These are phyloP conservation scores for Piezodorus guildinii DNA, from an alignment of 1,140 invertebrate genomes.

Conservation along the genomic window DNA sequence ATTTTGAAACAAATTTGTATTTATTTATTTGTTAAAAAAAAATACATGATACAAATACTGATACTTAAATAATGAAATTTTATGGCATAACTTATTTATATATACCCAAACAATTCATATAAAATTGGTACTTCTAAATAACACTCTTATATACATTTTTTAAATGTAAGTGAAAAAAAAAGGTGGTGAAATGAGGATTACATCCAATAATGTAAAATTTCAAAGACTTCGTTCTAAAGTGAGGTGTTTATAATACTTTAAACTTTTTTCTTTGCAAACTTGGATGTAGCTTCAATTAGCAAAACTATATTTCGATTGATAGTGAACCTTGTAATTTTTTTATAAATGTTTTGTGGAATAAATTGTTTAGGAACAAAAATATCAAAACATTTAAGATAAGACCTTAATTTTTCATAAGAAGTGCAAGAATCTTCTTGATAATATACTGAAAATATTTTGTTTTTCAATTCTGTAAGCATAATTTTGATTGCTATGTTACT, in stretches of 20 bases:
- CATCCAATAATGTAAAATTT: no score
- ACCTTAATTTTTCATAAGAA: conserved; percentile 18
- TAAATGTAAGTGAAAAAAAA: no score
- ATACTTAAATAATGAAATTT: no score
- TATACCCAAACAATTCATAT: no score
- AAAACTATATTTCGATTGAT: conserved; percentile 22
- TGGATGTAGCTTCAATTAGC: conserved; percentile 24
- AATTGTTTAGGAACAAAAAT: conserved; percentile 18
- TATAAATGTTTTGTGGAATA: conserved; percentile 23
- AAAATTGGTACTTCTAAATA: no score
- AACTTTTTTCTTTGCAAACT: conserved; percentile 26
- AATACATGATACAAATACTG: no score
- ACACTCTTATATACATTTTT: no score
- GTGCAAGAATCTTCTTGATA: conserved; percentile 22
- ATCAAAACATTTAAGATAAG: conserved; percentile 24
- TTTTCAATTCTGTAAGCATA: conserved; percentile 24
- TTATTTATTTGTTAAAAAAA: no score
- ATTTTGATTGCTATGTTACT: conserved; percentile 23
- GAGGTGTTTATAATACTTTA: background rate
- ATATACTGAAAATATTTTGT: conserved; percentile 25
- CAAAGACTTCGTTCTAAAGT: no score
- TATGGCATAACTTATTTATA: no score
- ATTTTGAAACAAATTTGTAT: no score
- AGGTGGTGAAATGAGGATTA: no score
- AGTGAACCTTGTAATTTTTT: conserved; percentile 25